Base-by-base conservation (phyloP, 2,888 invertebrate species). In the Listrodromus nycthemerus region DNA sequence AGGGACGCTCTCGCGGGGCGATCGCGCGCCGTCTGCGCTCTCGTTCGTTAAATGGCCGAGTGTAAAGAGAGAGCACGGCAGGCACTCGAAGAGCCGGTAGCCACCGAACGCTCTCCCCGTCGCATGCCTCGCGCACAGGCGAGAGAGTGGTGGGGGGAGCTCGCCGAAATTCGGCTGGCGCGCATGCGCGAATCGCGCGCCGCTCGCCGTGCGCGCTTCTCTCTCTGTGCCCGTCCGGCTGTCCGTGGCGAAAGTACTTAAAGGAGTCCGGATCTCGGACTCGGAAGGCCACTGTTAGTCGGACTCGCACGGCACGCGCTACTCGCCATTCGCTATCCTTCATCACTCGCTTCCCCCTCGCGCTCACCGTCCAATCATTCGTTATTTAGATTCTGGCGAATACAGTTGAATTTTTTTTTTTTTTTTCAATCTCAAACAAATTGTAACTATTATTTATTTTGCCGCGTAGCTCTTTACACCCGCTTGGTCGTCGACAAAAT, bases 191-290 rank as follows among this genome's bases (percentile, higher is more conserved):
- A 84, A 75, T 81, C 74, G 75, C 70, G 52, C 61, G 67, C 77
- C 78, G 41, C 13, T 13, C 41, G 41, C 13, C 41, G 41, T 13
- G 2, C 69, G 81, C 55, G 66, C 19, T 55, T 85, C 78, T 73
- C 85, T 77, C 75, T 86, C 78, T 74, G 71, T 65, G 74, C 65
- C 74, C 69, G 77, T 41, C 41, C 41, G 41, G 41, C 41, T 13
- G 13, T 41, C 41, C 87, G 85, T 85, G 88, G 90, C 90, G 91
- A 92, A 91, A 91, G 92, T 92, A 92, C 90, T 92, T 92, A 92
- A 92, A 92, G 89, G 90, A 90, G 89, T 90, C 86, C 89, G 89
- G 84, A 90, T 89, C 88, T 89, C 88, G 81, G 88, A 86, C 78
- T 82, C 81, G 87, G 89, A 92, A 92, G 92, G 91, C 92, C 92